These are phyloP conservation scores for Geotria australis DNA, from an alignment of 2,797 vertebrate genomes.

Conservation along the genomic window DNA sequence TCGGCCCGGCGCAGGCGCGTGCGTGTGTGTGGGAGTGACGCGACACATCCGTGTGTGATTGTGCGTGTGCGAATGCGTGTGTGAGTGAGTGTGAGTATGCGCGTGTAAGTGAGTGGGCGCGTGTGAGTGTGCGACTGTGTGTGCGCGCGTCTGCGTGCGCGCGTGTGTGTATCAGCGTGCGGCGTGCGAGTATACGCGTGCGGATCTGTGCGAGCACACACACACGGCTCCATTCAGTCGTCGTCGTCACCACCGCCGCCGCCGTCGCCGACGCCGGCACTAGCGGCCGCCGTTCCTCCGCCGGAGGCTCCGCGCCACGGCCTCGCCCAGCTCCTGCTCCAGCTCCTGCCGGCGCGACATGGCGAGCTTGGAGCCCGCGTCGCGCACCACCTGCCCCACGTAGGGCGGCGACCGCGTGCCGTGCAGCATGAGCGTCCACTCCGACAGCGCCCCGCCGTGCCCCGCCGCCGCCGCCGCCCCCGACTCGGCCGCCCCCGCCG, in stretches of 20 bases:
- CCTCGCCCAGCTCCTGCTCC: constrained; percentile 88
- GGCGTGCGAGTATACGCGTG: too few relatives aligned
- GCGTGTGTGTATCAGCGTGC: too few relatives aligned
- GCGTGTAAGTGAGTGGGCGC: too few relatives aligned
- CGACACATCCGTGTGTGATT: too few relatives aligned
- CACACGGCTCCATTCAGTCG: not conserved
- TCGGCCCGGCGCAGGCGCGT: too few relatives aligned
- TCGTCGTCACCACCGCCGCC: too few relatives aligned
- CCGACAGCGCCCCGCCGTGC: constrained; percentile 55
- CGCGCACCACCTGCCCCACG: constrained; percentile 87
- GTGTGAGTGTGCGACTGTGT: too few relatives aligned
- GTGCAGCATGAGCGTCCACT: constrained; percentile 95
- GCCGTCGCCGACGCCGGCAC: too few relatives aligned
- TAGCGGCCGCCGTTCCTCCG: constrained; percentile 4
- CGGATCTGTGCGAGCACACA: not conserved
- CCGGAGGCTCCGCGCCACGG: constrained; percentile 76
- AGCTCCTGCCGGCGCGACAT: constrained; percentile 99
- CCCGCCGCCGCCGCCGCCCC: constrained; percentile 26
- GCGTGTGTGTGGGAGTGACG: too few relatives aligned
- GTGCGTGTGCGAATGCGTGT: too few relatives aligned
- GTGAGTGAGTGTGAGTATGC: too few relatives aligned
- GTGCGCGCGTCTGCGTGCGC: too few relatives aligned
- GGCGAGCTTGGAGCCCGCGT: constrained; percentile 97
- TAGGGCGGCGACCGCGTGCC: constrained; percentile 95
- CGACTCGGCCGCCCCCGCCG: constrained; percentile 29